Evolutionary conservation across 2,888 invertebrate species (phyloP).

Genomic region (Cerastoderma edule): DNA sequence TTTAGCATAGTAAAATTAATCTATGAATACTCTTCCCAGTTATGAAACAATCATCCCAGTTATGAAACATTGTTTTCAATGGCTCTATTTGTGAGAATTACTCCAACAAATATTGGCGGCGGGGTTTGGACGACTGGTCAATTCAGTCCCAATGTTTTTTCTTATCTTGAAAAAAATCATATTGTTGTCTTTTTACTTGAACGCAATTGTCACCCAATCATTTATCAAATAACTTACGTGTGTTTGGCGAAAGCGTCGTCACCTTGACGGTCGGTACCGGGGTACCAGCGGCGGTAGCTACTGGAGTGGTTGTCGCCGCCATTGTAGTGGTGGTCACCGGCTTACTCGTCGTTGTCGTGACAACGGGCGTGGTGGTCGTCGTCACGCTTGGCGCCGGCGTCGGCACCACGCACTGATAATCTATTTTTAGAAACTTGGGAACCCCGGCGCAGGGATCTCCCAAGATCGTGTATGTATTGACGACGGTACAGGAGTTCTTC

Average conservation of each 20-base stretch:
- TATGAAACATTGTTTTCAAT: too few species aligned
- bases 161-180: too few species aligned
- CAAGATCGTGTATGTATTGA: constrained; percentile 37
- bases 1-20: too few species aligned
- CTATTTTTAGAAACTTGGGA: constrained; percentile 61
- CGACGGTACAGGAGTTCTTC: constrained; percentile 40
- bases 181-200: too few species aligned
- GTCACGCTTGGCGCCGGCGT: constrained; percentile 29
- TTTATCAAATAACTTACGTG: too few species aligned
- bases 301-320: constrained; percentile 25
- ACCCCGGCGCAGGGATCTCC: constrained; percentile 62
- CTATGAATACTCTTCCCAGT: too few species aligned
- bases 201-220: too few species aligned
- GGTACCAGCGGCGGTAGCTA: constrained; percentile 24
- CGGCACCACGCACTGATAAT: constrained; percentile 47
- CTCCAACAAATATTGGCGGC: too few species aligned
- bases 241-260: constrained; percentile 36
- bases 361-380: not conserved
- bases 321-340: constrained; percentile 17
- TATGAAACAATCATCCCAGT: too few species aligned
- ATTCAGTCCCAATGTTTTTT: too few species aligned
- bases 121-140: too few species aligned
- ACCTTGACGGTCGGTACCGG: not conserved
- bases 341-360: not conserved
- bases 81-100: too few species aligned